A percentile compares a stretch with the other conserved stretches of the same genome.
phyloP scores from a whole-genome alignment of 2,888 invertebrate genomes.

The Pemphredon lugubris region DNA sequence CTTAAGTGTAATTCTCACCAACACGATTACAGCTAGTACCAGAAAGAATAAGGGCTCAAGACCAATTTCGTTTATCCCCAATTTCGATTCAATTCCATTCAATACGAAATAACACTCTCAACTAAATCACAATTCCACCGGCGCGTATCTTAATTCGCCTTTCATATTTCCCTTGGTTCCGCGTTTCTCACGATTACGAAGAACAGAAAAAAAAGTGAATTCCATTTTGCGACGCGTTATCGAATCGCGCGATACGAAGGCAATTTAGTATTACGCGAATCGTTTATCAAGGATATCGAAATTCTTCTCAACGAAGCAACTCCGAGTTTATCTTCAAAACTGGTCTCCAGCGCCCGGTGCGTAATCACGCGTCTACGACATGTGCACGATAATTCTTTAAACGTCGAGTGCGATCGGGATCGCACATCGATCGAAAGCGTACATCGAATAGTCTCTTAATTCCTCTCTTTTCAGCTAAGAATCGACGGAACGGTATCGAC shows the following conservation, averaged over 20 bases:
- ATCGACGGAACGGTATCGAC: slow-evolving; percentile 11
- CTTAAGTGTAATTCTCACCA: slow-evolving; percentile 42
- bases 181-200: too few species aligned
- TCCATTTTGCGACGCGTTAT: too few species aligned
- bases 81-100: not conserved
- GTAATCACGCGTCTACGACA: slow-evolving; percentile 67
- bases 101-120: too few species aligned
- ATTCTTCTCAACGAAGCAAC: not conserved
- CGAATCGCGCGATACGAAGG: too few species aligned
- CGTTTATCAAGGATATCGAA: too few species aligned
- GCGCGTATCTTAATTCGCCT: too few species aligned
- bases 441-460: slow-evolving; percentile 29
- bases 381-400: slow-evolving; percentile 68
- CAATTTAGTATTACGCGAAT: too few species aligned
- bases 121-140: too few species aligned
- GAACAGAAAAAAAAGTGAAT: too few species aligned
- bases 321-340: slow-evolving; percentile 24
- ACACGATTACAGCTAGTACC: slow-evolving; percentile 57
- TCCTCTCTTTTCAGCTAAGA: slow-evolving; percentile 9
- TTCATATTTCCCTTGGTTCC: too few species aligned
- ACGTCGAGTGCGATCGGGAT: slow-evolving; percentile 45
- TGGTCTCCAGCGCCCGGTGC: slow-evolving; percentile 52
- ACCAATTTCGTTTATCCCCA: slow-evolving; percentile 47
- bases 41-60: slow-evolving; percentile 46
- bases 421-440: slow-evolving; percentile 51